A percentile compares a stretch with the other conserved stretches of the same genome.
These are phyloP conservation scores for Hylaeus anthracinus DNA, from an alignment of 1,140 invertebrate species.

Conservation along the genomic window DNA sequence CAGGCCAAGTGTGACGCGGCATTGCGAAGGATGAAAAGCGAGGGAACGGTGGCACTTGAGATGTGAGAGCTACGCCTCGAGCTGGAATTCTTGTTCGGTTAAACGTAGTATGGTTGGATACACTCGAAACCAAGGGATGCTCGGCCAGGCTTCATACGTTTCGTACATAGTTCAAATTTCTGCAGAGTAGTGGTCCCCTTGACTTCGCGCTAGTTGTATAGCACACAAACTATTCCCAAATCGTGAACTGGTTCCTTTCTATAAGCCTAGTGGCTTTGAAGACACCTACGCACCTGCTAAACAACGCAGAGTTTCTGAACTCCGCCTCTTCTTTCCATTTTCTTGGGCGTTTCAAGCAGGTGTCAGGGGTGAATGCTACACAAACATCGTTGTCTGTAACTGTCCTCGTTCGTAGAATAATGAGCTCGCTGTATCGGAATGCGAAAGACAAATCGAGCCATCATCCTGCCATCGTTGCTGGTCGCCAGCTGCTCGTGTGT, in stretches of 20 bases:
- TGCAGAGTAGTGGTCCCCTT: too few relatives aligned
- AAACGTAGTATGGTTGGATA: neutral
- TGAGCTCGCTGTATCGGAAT: conserved; percentile 4
- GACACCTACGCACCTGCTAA: too few relatives aligned
- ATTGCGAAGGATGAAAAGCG: conserved; percentile 20
- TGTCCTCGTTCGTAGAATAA: conserved; percentile 9
- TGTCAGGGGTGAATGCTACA: neutral
- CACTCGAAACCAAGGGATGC: too few relatives aligned
- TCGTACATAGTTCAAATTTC: too few relatives aligned
- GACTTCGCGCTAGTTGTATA: too few relatives aligned
- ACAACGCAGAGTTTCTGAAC: too few relatives aligned
- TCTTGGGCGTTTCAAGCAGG: neutral
- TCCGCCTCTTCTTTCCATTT: neutral
- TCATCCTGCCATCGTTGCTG: neutral
- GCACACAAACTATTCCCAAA: too few relatives aligned
- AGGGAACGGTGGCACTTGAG: conserved; percentile 34
- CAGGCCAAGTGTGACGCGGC: neutral
- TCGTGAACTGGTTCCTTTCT: too few relatives aligned
- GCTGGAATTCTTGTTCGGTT: neutral
- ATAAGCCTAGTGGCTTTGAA: too few relatives aligned
- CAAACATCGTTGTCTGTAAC: neutral
- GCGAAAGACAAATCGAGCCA: conserved; percentile 17
- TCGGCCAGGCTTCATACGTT: too few relatives aligned
- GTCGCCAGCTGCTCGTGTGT: neutral
- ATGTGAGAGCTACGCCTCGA: neutral